Evolutionary conservation across 2,113 vertebrate species (phyloP), one percentile per base, ranked within the genome.

Genomic region (Picathartes gymnocephalus): DNA sequence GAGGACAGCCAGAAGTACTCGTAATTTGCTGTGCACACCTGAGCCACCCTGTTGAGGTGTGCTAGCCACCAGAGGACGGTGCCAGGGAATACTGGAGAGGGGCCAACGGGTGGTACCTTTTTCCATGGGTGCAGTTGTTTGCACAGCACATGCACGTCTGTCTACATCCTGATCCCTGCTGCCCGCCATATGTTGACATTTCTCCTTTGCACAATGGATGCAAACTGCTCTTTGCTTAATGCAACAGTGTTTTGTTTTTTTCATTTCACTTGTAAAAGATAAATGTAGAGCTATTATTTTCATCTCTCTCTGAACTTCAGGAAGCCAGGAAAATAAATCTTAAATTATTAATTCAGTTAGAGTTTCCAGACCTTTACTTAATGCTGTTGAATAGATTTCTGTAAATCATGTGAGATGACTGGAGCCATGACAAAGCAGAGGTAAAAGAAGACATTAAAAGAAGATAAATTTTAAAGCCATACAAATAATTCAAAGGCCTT

Each of bases 141-240:
- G 93, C 88, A 27, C 71, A 73, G 85, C 62, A 42, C 85, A 31
- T 3, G 1, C 66, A 61, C 2, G 15, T 37, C 81, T 68, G 68
- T 10, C 88, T 72, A 60, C 85, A 88, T 94, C 90, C 93, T 94
- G 85, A 64, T 90, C 30, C 45, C 37, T 60, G 62, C 74, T 86
- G 88, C 88, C 71, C 90, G 50, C 90, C 54, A 1, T 48, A 33
- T 92, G 93, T 93, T 96, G 95, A 77, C 95, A 45, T 92, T 96
- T 69, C 85, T 92, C 66, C 90, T 73, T 86, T 62, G 57, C 33
- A 62, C 86, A 88, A 23, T 19, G 62, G 37, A 62, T 88, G 62
- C 79, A 73, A 69, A 65, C 39, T 88, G 54, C 79, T 77, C 70
- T 80, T 69, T 65, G 8, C 30, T 57, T 96, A 92, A 93, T 95